Base-by-base conservation (phyloP, 1,140 invertebrate species). In the Eriosoma lanigerum region DNA sequence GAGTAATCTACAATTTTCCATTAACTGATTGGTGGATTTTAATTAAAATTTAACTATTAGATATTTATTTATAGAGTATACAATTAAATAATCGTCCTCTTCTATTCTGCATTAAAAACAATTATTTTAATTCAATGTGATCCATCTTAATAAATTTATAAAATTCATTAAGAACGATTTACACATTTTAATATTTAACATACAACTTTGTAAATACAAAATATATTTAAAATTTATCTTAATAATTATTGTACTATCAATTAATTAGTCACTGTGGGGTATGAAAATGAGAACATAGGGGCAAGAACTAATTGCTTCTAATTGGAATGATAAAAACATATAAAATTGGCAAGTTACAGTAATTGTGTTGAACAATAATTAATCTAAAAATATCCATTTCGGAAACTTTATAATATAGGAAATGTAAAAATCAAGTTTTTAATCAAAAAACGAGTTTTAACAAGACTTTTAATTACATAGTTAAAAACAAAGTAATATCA, bases 341-440 rank as follows among this genome's bases (percentile, higher is more conserved):
- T n/a, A 17, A 68, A 68, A 48, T 48, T 19, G 64, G 64, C 64
- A 68, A 68, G 64, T 68, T n/a, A 24, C 44, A 68, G 0, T 66
- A 4, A 15, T n/a, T 44, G 4, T 44, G n/a, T 10, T 26, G 19
- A 50, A 13, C 15, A 26, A 19, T 70, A 17, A 10, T 17, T 3
- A 17, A 8, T 24, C 15, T 15, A 48, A 19, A 29, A 48, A 38
- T n/a, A 38, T 32, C 3, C n/a, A 38, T 38, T 38, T 38, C 8
- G 3, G 19, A 64, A 0, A 58, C 19, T 19, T 38, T 64, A 19
- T 60, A 3, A 64, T 64, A 12, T 3, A 8, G 12, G 9, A n/a
- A 44, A 3, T 66, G n/a, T n/a, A 21, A 12, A 21, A 19, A 21
- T 21, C 44, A 12, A 1, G 44, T 64, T 64, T 19, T 17, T 60